phyloP scores from a whole-genome alignment of 2,888 invertebrate species.

The Nineta flava region DNA sequence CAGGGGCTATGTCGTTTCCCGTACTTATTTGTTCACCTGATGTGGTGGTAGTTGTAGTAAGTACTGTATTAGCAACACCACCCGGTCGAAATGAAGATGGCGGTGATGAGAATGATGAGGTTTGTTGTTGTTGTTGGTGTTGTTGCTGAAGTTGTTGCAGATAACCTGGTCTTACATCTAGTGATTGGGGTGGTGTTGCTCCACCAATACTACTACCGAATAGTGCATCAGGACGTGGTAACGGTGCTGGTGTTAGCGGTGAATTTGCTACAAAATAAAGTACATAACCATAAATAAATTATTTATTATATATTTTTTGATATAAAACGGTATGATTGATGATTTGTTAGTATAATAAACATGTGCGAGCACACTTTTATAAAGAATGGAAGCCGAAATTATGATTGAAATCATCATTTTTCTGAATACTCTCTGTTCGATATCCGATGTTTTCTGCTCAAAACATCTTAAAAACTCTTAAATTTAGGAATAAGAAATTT shows the following conservation, averaged over 20 bases:
- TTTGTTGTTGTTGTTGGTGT: background rate
- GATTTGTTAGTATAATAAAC: no score
- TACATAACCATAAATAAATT: background rate
- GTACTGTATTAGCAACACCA: background rate
- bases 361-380: no score
- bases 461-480: no score
- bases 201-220: constrained; percentile 16
- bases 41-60: background rate
- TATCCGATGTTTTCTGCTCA: no score
- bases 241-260: constrained; percentile 15
- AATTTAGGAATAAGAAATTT: no score
- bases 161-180: constrained; percentile 5
- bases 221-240: constrained; percentile 24
- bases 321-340: background rate
- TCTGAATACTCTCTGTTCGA: no score
- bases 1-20: background rate
- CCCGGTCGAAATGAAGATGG: background rate
- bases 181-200: constrained; percentile 6
- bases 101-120: background rate
- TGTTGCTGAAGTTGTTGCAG: background rate
- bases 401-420: no score
- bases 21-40: background rate
- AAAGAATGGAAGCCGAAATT: no score
- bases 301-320: background rate
- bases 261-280: constrained; percentile 8